A percentile compares a stretch with the other conserved stretches of the same genome.
These are phyloP conservation scores for Euphydryas editha DNA, from an alignment of 2,888 invertebrate species.

Conservation along the genomic window DNA sequence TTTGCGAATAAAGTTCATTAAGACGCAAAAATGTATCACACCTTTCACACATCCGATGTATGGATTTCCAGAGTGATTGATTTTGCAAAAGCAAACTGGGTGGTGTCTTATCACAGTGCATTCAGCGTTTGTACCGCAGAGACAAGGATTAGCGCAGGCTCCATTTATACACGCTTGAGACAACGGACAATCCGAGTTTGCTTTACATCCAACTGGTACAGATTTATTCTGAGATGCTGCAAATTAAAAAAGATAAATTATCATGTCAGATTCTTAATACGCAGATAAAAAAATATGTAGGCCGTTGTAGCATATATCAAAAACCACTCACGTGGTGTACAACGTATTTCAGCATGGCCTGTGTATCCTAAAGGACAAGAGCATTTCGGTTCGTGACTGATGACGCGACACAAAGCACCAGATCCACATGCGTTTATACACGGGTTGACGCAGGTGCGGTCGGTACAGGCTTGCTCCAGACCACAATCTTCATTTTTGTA, in stretches of 20 bases:
- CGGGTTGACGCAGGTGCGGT: conserved; percentile 91
- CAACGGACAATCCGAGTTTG: conserved; percentile 91
- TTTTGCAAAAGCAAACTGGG: conserved; percentile 92
- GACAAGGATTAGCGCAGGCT: conserved; percentile 92
- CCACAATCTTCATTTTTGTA: conserved; percentile 90
- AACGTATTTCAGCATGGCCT: conserved; percentile 88
- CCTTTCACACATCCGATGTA: conserved; percentile 41
- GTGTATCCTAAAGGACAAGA: conserved; percentile 91
- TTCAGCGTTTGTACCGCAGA: conserved; percentile 92
- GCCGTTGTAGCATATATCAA: not conserved
- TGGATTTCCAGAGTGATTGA: conserved; percentile 92
- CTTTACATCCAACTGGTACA: conserved; percentile 87
- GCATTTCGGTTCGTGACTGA: conserved; percentile 89
- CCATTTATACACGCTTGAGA: conserved; percentile 93
- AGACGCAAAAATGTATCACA: conserved; percentile 16
- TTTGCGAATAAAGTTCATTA: too few relatives aligned
- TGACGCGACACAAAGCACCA: conserved; percentile 92
- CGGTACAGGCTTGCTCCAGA: conserved; percentile 88
- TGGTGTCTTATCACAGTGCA: conserved; percentile 93
- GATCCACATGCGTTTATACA: conserved; percentile 90
- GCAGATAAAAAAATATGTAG: not conserved
- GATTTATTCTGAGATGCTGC: conserved; percentile 80
- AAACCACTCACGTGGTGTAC: conserved; percentile 89
- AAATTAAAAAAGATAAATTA: conserved; percentile 42
- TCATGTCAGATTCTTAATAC: not conserved